Percentiles rank a stretch among this genome's conserved stretches.
phyloP scores from a whole-genome alignment of 1,140 invertebrate species.

The Hydropsyche tenuis region DNA sequence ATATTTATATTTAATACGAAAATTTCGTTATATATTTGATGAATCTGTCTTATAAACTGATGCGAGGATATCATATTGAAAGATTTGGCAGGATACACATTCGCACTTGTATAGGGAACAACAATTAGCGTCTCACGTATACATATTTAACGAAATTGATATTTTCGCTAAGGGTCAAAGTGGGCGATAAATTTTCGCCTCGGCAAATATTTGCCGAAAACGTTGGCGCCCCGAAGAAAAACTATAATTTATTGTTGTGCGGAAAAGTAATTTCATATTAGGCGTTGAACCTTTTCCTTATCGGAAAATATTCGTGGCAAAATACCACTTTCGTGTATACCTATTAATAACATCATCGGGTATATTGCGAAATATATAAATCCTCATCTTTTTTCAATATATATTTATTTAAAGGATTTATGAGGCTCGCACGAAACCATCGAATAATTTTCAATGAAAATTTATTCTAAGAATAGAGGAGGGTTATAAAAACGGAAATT shows the following conservation, averaged over 20 bases:
- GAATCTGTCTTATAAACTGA: too few relatives aligned
- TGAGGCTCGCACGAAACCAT: too few relatives aligned
- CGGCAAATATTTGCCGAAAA: slow-evolving; percentile 17
- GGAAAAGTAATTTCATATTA: slow-evolving; percentile 27
- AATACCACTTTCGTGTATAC: slow-evolving; percentile 9
- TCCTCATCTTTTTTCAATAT: too few relatives aligned
- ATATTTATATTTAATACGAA: too few relatives aligned
- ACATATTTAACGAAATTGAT: neutral
- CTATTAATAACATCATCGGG: slow-evolving; percentile 4
- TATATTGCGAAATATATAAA: slow-evolving; percentile 9
- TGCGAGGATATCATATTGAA: too few relatives aligned
- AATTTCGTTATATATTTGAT: too few relatives aligned
- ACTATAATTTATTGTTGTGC: slow-evolving; percentile 28
- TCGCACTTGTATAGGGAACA: neutral
- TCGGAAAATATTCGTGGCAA: slow-evolving; percentile 9
- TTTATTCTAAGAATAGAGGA: too few relatives aligned
- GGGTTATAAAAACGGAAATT: neutral
- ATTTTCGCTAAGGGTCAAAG: neutral
- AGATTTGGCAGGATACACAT: too few relatives aligned
- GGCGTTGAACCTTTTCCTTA: slow-evolving; percentile 21
- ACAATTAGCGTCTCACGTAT: neutral
- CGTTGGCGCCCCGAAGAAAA: slow-evolving; percentile 1
- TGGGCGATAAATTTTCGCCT: neutral
- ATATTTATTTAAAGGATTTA: too few relatives aligned
- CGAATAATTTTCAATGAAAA: too few relatives aligned